Percentiles rank a stretch among this genome's conserved stretches.
phyloP scores from a whole-genome alignment of 2,113 vertebrate species.

The Pangasianodon gigas region DNA sequence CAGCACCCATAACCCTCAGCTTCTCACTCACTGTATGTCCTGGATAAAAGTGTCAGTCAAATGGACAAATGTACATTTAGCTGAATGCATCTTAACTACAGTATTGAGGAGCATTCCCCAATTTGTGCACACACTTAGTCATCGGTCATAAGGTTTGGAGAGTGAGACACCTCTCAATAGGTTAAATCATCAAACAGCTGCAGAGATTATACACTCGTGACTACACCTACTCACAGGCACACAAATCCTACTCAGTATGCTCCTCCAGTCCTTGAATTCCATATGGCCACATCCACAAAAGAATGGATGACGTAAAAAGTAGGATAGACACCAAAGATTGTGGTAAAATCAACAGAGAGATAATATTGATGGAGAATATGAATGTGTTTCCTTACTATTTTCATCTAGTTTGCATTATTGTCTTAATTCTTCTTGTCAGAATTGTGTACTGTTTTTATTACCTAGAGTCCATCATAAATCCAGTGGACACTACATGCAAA shows the following conservation, averaged over 20 bases:
- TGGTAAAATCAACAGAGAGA: neutral
- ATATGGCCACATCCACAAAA: conserved; percentile 25
- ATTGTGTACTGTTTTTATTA: neutral
- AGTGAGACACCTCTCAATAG: conserved; percentile 6
- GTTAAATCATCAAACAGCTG: conserved; percentile 35
- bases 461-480: neutral
- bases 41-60: neutral
- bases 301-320: neutral
- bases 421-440: neutral
- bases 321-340: neutral
- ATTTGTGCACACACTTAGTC: neutral
- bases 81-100: neutral
- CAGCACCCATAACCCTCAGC: neutral
- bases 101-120: neutral
- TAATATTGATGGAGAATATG: neutral
- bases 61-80: neutral
- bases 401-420: neutral
- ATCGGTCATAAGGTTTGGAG: neutral
- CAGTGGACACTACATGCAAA: neutral
- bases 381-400: neutral
- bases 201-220: conserved; percentile 36
- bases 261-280: conserved; percentile 22
- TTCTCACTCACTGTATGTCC: neutral
- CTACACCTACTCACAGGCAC: conserved; percentile 37
- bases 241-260: conserved; percentile 23